These are phyloP conservation scores for Sula dactylatra DNA, from an alignment of 2,113 vertebrate species.

Conservation along the genomic window DNA sequence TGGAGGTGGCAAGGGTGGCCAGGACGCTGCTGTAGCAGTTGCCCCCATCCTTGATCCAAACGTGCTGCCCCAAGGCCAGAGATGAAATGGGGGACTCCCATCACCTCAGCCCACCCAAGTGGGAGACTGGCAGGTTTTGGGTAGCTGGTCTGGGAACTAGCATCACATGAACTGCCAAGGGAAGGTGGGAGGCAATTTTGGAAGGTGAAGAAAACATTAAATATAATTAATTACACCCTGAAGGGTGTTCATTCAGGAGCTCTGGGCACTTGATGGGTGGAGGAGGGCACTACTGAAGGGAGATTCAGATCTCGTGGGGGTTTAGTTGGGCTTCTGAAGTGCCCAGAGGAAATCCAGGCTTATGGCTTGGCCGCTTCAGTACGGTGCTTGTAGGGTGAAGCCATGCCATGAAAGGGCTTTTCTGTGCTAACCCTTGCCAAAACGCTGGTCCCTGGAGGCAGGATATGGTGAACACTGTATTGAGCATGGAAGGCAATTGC, in stretches of 20 bases:
- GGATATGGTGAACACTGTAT: too few species aligned
- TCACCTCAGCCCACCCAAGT: not conserved
- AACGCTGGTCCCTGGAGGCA: not conserved
- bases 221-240: not conserved
- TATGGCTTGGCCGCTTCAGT: not conserved
- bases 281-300: not conserved
- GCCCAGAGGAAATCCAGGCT: not conserved
- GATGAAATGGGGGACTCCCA: not conserved
- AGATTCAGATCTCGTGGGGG: not conserved
- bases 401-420: not conserved
- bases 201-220: rapidly evolving
- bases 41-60: not conserved
- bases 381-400: not conserved
- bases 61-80: rapidly evolving
- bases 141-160: not conserved
- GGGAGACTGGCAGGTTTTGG: not conserved
- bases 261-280: rapidly evolving
- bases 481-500: not conserved
- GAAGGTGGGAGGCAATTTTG: not conserved
- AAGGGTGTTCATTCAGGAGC: not conserved
- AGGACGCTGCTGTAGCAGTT: not conserved
- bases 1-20: not conserved
- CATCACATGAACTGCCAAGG: not conserved
- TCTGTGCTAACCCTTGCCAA: not conserved
- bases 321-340: not conserved